phyloP scores from a whole-genome alignment of 2,888 invertebrate species.

The Aspidiotus destructor region DNA sequence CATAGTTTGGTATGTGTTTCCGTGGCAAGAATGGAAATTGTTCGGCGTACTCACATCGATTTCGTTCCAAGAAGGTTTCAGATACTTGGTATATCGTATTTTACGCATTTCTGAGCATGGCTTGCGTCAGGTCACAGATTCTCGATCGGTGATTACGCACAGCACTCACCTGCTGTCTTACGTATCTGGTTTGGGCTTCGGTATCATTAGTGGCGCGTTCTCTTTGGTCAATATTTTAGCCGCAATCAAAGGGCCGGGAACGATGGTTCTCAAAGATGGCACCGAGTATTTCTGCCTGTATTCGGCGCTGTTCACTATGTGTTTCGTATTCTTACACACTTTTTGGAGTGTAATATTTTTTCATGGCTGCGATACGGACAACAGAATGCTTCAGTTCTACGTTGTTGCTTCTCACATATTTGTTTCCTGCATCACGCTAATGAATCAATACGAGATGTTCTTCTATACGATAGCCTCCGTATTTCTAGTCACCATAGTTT shows the following conservation, averaged over 20 bases:
- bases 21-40: slow-evolving; percentile 62
- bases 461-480: slow-evolving; percentile 34
- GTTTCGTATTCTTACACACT: slow-evolving; percentile 83
- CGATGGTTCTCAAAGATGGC: slow-evolving; percentile 77
- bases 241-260: slow-evolving; percentile 89
- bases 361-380: slow-evolving; percentile 66
- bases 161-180: slow-evolving; percentile 89
- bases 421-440: slow-evolving; percentile 67
- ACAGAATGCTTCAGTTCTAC: slow-evolving; percentile 57
- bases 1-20: slow-evolving; percentile 77
- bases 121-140: slow-evolving; percentile 76
- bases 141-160: slow-evolving; percentile 57
- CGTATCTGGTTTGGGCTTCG: slow-evolving; percentile 94
- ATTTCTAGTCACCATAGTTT: slow-evolving; percentile 26
- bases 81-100: slow-evolving; percentile 66
- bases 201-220: slow-evolving; percentile 90
- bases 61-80: slow-evolving; percentile 80
- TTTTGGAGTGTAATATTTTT: slow-evolving; percentile 92
- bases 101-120: slow-evolving; percentile 80
- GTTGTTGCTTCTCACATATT: slow-evolving; percentile 70
- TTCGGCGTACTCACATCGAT: slow-evolving; percentile 87
- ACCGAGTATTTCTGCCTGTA: slow-evolving; percentile 75
- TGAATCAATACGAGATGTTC: slow-evolving; percentile 48
- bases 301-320: slow-evolving; percentile 76
- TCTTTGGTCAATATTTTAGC: slow-evolving; percentile 89